Percentiles rank a stretch among this genome's conserved stretches.
Evolutionary conservation across 1,140 invertebrate genomes (phyloP).

Genomic region (Dendroctonus valens): DNA sequence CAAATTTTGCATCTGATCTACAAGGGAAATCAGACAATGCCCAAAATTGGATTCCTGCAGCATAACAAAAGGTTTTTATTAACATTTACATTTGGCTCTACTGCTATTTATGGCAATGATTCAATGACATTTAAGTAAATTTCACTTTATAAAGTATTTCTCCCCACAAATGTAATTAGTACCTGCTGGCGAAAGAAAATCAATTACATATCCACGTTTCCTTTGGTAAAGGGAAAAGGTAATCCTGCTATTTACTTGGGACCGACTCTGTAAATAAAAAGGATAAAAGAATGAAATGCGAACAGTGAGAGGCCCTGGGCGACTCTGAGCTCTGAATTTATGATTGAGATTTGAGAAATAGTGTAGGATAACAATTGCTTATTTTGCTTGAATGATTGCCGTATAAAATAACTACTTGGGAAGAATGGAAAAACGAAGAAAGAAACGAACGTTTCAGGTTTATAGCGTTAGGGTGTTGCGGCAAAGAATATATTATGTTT

Average conservation of each 20-base stretch:
- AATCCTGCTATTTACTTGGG: neutral
- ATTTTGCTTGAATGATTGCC: slow-evolving; percentile 35
- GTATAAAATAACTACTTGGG: slow-evolving; percentile 30
- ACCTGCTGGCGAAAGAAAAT: too few species aligned
- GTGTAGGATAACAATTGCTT: slow-evolving; percentile 34
- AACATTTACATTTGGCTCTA: too few species aligned
- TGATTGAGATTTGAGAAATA: slow-evolving; percentile 35
- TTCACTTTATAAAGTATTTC: too few species aligned
- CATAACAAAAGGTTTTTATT: too few species aligned
- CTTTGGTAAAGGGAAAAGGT: too few species aligned
- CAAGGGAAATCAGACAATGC: too few species aligned
- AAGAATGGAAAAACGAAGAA: slow-evolving; percentile 27
- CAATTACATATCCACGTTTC: too few species aligned
- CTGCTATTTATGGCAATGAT: too few species aligned
- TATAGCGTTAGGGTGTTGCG: slow-evolving; percentile 23
- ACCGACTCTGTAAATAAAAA: slow-evolving; percentile 16
- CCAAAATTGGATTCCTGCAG: too few species aligned
- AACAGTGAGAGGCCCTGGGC: slow-evolving; percentile 18
- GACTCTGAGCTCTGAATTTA: slow-evolving; percentile 33
- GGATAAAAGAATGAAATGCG: slow-evolving; percentile 14
- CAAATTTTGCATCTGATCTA: too few species aligned
- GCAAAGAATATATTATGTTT: slow-evolving; percentile 19
- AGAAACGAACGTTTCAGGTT: slow-evolving; percentile 23
- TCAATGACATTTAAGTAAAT: too few species aligned
- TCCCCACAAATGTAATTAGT: too few species aligned